phyloP scores from a whole-genome alignment of 2,888 invertebrate species.

The Chirona hameri region DNA sequence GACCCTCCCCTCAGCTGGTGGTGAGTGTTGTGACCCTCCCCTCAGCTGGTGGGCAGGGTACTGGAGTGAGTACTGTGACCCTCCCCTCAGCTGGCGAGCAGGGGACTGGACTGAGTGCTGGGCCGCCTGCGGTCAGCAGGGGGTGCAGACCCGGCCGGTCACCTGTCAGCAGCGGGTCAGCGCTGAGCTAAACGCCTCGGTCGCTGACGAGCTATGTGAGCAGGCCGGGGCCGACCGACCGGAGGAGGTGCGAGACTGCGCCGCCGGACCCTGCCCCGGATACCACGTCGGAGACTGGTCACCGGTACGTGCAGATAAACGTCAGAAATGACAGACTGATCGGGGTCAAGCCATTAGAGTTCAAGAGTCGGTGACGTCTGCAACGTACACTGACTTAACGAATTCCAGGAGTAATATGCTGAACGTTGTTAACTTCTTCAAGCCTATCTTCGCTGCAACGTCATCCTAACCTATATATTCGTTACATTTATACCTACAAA shows the following conservation, averaged over 20 bases:
- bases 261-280: conserved; percentile 69
- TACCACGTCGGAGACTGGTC: conserved; percentile 90
- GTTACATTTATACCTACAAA: no score
- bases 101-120: conserved; percentile 79
- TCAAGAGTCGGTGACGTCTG: no score
- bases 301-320: conserved; percentile 59
- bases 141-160: conserved; percentile 53
- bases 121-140: conserved; percentile 65
- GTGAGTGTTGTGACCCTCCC: neutral
- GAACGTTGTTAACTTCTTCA: no score
- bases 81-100: conserved; percentile 59
- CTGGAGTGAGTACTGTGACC: no score
- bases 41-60: no score
- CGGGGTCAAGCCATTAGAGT: no score
- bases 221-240: conserved; percentile 48
- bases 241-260: conserved; percentile 65
- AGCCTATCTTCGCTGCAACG: no score
- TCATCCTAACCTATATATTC: no score
- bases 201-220: conserved; percentile 70
- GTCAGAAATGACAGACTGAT: no score
- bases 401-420: no score
- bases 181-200: conserved; percentile 65
- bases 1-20: no score
- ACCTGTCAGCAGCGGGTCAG: conserved; percentile 75
- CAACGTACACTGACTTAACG: no score